Conservation (phyloP, 2,888 invertebrate species). For the Cynaeus angustus region DNA sequence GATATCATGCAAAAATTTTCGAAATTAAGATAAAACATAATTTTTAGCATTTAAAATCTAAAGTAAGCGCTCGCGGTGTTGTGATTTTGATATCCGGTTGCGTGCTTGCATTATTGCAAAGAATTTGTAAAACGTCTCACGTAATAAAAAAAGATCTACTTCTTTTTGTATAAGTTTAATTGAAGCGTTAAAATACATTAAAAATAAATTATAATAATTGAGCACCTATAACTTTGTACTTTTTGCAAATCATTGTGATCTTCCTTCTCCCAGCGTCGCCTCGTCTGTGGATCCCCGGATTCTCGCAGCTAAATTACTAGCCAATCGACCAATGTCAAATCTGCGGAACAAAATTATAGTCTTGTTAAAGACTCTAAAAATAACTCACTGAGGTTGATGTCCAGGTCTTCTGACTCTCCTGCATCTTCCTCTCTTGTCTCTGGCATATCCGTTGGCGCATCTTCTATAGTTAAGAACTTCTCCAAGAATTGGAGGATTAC, state of each 20-base stretch:
- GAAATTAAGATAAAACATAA: too few relatives aligned
- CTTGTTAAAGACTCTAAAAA: slow-evolving; percentile 11
- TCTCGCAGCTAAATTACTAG: slow-evolving; percentile 64
- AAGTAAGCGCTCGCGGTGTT: too few relatives aligned
- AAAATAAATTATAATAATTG: neutral
- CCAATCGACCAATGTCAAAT: slow-evolving; percentile 65
- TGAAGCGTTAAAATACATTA: neutral
- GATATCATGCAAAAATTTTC: too few relatives aligned
- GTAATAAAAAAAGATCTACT: too few relatives aligned
- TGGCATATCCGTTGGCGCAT: slow-evolving; percentile 66
- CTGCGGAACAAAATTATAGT: slow-evolving; percentile 58
- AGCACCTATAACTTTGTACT: slow-evolving; percentile 5
- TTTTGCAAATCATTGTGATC: neutral
- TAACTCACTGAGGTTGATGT: slow-evolving; percentile 59
- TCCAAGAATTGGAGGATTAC: slow-evolving; percentile 52
- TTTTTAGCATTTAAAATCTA: too few relatives aligned
- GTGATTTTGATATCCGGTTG: too few relatives aligned
- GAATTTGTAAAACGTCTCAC: too few relatives aligned
- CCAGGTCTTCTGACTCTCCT: slow-evolving; percentile 65
- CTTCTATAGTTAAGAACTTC: slow-evolving; percentile 61
- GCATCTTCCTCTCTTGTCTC: slow-evolving; percentile 69
- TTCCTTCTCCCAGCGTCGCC: neutral
- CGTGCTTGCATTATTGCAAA: too few relatives aligned
- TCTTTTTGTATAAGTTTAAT: too few relatives aligned
- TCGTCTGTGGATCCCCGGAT: slow-evolving; percentile 49